Percentiles rank a stretch among this genome's conserved stretches.
Conservation (phyloP, 1,140 invertebrate species). For the Drosophila parvula region DNA sequence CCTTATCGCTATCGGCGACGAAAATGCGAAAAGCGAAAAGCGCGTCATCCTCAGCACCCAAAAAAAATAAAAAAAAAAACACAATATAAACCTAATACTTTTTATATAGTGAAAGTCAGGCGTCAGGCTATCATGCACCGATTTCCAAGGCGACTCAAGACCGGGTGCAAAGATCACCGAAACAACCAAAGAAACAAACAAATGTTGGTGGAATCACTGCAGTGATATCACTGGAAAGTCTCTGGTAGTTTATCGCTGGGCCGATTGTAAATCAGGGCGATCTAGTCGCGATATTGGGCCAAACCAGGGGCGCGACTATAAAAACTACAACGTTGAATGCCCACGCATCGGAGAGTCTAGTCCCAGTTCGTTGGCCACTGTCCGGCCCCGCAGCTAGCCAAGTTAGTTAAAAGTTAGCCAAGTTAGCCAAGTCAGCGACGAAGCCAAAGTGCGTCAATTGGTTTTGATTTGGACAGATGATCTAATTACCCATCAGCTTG, state of each 20-base stretch:
- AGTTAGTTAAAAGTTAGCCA: too few relatives aligned
- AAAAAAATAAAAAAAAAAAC: too few relatives aligned
- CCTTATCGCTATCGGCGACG: constrained; percentile 19
- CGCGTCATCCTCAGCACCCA: constrained; percentile 43
- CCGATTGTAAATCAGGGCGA: constrained; percentile 23
- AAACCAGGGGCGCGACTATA: not conserved
- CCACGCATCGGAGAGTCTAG: not conserved
- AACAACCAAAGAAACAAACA: too few relatives aligned
- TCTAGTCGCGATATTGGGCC: constrained; percentile 4
- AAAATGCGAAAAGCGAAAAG: not conserved
- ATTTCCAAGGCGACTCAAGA: not conserved
- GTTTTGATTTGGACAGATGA: constrained; percentile 9
- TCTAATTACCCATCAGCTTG: constrained; percentile 14
- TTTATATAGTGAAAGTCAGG: not conserved
- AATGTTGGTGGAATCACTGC: too few relatives aligned
- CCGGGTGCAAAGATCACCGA: not conserved
- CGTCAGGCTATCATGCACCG: constrained; percentile 10
- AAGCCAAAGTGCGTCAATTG: constrained; percentile 12
- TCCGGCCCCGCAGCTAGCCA: too few relatives aligned
- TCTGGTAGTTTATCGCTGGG: not conserved
- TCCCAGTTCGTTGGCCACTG: constrained; percentile 1
- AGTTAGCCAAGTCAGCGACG: too few relatives aligned
- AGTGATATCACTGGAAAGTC: constrained; percentile 25
- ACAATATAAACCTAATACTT: not conserved
- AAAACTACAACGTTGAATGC: not conserved